Base-by-base conservation (phyloP, 92 coral and sea anemone genomes). In the Ricordea florida region DNA sequence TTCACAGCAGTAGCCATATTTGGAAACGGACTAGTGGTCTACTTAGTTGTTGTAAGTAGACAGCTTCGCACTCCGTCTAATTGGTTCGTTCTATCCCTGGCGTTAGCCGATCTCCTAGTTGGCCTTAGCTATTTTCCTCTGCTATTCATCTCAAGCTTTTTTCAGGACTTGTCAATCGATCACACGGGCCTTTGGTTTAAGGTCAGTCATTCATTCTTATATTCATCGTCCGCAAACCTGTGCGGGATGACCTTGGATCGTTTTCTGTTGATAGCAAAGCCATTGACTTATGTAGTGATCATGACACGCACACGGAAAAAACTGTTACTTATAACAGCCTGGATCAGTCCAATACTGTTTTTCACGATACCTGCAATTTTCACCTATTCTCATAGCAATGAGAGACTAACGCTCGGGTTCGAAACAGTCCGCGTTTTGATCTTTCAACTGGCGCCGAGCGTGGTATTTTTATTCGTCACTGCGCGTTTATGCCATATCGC, bases 101-200 rank as follows among this genome's bases (percentile, higher is more conserved):
- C 76, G 15, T 2, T 69, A 4, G 50, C 76, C 2, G 76, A 69
- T 42, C 17, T 52, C 14, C 17, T n/a, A 5, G 50, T 69, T n/a
- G 74, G 74, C 10, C 25, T 67, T 23, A 49, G 24, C 4, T 67
- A 67, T 34, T 48, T 67, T 14, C 74, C 74, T 0, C 8, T 22
- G 0, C 74, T 67, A n/a, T 49, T 67, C 21, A 7, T 14, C 16
- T 67, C 48, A n/a, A 48, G 47, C 24, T 67, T 49, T 44, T 34
- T 49, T 9, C 47, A 25, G 25, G 25, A 33, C n/a, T 14, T 67
- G 24, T 0, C 74, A 22, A 34, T 33, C 35, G 74, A 67, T 35
- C 61, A 67, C 74, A 48, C 45, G n/a, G 74, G 74, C n/a, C 5
- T 32, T 14, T 67, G 74, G 74, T 67, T 67, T 35, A 67, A 67